phyloP scores from a whole-genome alignment of 2,797 vertebrate genomes.

The Acridotheres tristis region DNA sequence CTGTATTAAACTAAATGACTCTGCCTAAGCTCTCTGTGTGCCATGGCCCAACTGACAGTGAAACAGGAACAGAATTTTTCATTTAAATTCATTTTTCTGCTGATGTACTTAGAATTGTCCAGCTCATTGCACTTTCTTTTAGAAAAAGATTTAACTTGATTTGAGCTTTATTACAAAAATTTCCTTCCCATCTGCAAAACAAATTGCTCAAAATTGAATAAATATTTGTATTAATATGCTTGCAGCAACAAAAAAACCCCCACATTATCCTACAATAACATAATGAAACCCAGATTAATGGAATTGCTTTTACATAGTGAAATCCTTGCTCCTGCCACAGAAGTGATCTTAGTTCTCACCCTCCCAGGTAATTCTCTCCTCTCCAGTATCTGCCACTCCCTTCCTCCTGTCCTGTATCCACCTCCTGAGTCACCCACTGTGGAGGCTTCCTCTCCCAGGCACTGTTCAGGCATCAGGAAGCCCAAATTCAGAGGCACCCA shows the following conservation, averaged over 20 bases:
- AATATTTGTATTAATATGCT: not conserved
- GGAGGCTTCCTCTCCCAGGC: not conserved
- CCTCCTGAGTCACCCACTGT: not conserved
- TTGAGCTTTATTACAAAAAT: not conserved
- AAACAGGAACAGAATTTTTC: not conserved
- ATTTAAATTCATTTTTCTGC: not conserved
- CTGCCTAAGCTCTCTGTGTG: not conserved
- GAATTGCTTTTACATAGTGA: not conserved
- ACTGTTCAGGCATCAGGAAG: not conserved
- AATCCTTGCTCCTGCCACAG: not conserved
- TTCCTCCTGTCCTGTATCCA: not conserved
- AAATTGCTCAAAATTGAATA: not conserved
- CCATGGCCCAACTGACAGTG: not conserved
- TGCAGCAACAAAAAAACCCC: rapidly evolving
- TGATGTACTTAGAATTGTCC: not conserved
- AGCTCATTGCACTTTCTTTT: not conserved
- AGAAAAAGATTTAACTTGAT: not conserved
- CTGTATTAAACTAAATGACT: not conserved
- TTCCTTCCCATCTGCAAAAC: not conserved
- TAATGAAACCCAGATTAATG: not conserved
- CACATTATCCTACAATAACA: not conserved
- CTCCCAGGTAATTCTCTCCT: not conserved
- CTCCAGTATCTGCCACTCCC: not conserved
- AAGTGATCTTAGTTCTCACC: not conserved
- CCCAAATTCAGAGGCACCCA: not conserved